A percentile compares a stretch with the other conserved stretches of the same genome.
phyloP scores from a whole-genome alignment of 2,797 vertebrate species.

The Anguilla obscura region DNA sequence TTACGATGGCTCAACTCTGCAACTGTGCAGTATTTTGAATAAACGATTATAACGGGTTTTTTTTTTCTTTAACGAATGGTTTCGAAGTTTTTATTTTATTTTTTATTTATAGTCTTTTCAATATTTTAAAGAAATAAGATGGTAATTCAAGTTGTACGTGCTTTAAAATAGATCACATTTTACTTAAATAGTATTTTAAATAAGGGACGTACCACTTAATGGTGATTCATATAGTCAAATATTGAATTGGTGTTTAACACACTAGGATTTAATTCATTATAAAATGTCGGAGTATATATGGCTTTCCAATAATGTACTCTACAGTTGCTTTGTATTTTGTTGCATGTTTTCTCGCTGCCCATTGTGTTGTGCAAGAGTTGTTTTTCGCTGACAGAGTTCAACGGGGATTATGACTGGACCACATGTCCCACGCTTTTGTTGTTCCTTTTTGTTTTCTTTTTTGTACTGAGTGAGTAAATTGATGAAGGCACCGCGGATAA shows the following conservation, averaged over 20 bases:
- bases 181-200: not conserved
- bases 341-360: conserved; percentile 37
- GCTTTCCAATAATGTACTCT: conserved; percentile 18
- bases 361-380: conserved; percentile 48
- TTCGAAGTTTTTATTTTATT: not conserved
- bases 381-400: conserved; percentile 76
- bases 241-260: not conserved
- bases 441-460: conserved; percentile 59
- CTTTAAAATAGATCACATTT: not conserved
- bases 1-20: not conserved
- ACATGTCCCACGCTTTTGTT: conserved; percentile 66
- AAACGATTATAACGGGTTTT: not conserved
- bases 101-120: not conserved
- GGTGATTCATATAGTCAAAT: conserved; percentile 20
- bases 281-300: not conserved
- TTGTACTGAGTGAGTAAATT: conserved; percentile 71
- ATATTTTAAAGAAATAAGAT: not conserved
- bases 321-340: conserved; percentile 53
- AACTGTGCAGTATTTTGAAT: not conserved
- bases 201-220: not conserved
- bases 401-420: conserved; percentile 71
- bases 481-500: conserved; percentile 69
- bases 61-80: not conserved
- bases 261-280: not conserved
- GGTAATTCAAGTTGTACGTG: not conserved